Conservation (phyloP, 2,797 vertebrate species). For the Pitangus sulphuratus region DNA sequence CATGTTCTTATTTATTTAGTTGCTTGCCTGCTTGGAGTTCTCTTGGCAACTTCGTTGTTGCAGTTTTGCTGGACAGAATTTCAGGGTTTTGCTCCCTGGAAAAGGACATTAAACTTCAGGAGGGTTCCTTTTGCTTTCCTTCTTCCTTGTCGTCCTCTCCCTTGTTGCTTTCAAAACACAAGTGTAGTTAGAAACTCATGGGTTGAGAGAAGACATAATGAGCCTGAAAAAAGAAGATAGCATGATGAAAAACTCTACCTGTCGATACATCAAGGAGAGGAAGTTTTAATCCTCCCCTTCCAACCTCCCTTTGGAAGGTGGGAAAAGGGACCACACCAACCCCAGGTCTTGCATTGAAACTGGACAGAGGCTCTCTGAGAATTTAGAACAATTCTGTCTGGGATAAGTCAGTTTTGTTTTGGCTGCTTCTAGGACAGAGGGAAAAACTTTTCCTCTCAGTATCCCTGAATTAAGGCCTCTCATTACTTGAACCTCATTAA, state of each 20-base stretch:
- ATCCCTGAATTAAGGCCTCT: conserved; percentile 21
- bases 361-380: background rate
- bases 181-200: background rate
- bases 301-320: background rate
- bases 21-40: conserved; percentile 4
- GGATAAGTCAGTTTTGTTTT: conserved; percentile 47
- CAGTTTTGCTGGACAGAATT: background rate
- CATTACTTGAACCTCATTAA: conserved; percentile 53
- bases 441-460: background rate
- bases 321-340: background rate
- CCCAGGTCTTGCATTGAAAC: rapidly evolving
- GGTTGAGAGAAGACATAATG: background rate
- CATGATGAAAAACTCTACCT: background rate
- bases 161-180: background rate
- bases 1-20: conserved; percentile 46
- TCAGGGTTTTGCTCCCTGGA: background rate
- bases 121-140: background rate
- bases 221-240: background rate
- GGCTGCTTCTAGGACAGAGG: conserved; percentile 5
- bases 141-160: background rate
- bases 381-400: background rate
- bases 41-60: background rate
- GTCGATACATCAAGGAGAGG: background rate
- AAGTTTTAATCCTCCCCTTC: background rate
- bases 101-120: background rate